phyloP scores from a whole-genome alignment of 2,888 invertebrate species.

The Euzophera pinguis region DNA sequence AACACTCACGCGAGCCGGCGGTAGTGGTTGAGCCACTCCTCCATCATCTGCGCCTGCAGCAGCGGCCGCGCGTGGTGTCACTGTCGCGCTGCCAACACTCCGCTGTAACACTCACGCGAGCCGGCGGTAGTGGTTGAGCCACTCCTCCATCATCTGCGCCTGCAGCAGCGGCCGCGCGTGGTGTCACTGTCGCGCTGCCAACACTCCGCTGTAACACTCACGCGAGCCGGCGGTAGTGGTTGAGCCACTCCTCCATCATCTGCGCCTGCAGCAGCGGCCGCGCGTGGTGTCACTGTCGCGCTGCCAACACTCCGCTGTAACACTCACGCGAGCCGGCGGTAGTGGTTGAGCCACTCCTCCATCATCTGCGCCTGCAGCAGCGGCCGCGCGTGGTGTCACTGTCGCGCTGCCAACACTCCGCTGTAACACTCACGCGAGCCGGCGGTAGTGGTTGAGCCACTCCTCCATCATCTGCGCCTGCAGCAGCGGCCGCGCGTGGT shows the following conservation, averaged over 20 bases:
- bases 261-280: constrained; percentile 92
- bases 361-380: constrained; percentile 92
- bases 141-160: constrained; percentile 91
- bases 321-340: constrained; percentile 84
- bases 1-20: constrained; percentile 82
- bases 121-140: constrained; percentile 96
- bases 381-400: constrained; percentile 83
- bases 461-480: constrained; percentile 91
- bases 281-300: too few relatives aligned
- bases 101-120: constrained; percentile 67
- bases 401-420: too few relatives aligned
- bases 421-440: constrained; percentile 74
- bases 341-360: constrained; percentile 96
- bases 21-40: constrained; percentile 97
- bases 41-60: constrained; percentile 90
- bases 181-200: too few relatives aligned
- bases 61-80: constrained; percentile 84
- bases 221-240: constrained; percentile 92
- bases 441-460: constrained; percentile 96
- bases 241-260: constrained; percentile 94
- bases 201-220: constrained; percentile 19
- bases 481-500: constrained; percentile 86
- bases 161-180: constrained; percentile 89
- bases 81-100: too few relatives aligned
- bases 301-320: too few relatives aligned